phyloP scores from a whole-genome alignment of 2,888 invertebrate species.

The Chromoteleia sp. region DNA sequence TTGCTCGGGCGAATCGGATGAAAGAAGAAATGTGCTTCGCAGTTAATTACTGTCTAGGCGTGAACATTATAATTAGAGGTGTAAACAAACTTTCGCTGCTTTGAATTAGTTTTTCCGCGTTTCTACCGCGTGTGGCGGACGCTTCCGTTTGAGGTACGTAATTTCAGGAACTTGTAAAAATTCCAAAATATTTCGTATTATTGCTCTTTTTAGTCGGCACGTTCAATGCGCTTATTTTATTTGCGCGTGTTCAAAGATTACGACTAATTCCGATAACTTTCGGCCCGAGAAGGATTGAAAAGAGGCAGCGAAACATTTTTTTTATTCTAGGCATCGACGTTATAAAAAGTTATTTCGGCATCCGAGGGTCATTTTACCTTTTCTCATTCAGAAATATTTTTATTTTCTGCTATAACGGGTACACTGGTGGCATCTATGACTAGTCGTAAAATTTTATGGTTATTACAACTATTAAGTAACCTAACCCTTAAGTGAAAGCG shows the following conservation, averaged over 20 bases:
- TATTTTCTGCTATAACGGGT: constrained; percentile 49
- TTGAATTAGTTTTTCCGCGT: constrained; percentile 20
- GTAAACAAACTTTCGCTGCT: constrained; percentile 32
- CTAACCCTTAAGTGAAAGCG: constrained; percentile 65
- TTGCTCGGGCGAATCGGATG: constrained; percentile 2
- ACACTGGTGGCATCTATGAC: constrained; percentile 65
- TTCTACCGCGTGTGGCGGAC: neutral
- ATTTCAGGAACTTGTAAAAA: constrained; percentile 31
- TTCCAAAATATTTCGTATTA: constrained; percentile 1
- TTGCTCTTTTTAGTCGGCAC: constrained; percentile 30
- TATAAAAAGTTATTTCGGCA: constrained; percentile 56
- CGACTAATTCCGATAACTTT: constrained; percentile 52
- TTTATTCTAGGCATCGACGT: constrained; percentile 32
- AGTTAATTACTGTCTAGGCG: constrained; percentile 23
- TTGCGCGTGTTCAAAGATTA: constrained; percentile 35
- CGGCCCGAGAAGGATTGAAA: constrained; percentile 34
- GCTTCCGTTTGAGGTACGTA: constrained; percentile 1
- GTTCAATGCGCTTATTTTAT: constrained; percentile 41
- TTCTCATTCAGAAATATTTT: constrained; percentile 66
- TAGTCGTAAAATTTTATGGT: constrained; percentile 64
- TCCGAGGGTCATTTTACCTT: constrained; percentile 60
- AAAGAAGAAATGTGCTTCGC: constrained; percentile 13
- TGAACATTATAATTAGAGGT: constrained; percentile 22
- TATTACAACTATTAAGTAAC: constrained; percentile 62
- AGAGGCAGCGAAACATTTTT: constrained; percentile 43